Percentiles rank a stretch among this genome's conserved stretches.
These are phyloP conservation scores for Drosophila anomalata DNA, from an alignment of 2,888 invertebrate species.

Conservation along the genomic window DNA sequence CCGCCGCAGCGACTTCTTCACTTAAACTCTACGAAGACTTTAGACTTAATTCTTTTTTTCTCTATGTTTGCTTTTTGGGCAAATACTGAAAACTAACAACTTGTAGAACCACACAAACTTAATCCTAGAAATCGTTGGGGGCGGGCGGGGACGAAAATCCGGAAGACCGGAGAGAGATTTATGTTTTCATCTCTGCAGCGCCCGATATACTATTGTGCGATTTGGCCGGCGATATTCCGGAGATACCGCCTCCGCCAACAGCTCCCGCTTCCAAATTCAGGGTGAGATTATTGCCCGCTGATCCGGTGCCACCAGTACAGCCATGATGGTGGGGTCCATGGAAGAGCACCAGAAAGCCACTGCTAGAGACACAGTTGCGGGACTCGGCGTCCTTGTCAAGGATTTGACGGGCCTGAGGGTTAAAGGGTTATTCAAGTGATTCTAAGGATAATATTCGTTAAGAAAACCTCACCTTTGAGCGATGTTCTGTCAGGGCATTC, in stretches of 20 bases:
- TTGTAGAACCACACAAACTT: constrained; percentile 30
- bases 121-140: constrained; percentile 17
- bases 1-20: constrained; percentile 8
- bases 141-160: neutral
- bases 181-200: constrained; percentile 67
- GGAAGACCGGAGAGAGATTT: constrained; percentile 24
- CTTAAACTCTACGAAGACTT: constrained; percentile 65
- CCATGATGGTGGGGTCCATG: constrained; percentile 69
- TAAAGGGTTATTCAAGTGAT: neutral
- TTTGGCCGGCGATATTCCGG: constrained; percentile 76
- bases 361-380: constrained; percentile 81
- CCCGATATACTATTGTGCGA: constrained; percentile 76
- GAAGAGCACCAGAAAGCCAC: constrained; percentile 83
- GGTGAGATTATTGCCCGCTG: constrained; percentile 72
- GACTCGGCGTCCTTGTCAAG: constrained; percentile 83
- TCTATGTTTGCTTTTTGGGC: constrained; percentile 40
- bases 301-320: constrained; percentile 52
- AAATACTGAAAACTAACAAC: constrained; percentile 64
- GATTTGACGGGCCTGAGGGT: constrained; percentile 81
- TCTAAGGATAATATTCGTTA: neutral
- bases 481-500: constrained; percentile 88
- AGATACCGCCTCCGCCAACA: constrained; percentile 47
- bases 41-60: constrained; percentile 17
- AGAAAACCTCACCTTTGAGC: constrained; percentile 85
- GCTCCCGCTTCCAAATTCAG: constrained; percentile 64